These are phyloP conservation scores for Melanophora roralis DNA, from an alignment of 2,888 invertebrate species.

Conservation along the genomic window DNA sequence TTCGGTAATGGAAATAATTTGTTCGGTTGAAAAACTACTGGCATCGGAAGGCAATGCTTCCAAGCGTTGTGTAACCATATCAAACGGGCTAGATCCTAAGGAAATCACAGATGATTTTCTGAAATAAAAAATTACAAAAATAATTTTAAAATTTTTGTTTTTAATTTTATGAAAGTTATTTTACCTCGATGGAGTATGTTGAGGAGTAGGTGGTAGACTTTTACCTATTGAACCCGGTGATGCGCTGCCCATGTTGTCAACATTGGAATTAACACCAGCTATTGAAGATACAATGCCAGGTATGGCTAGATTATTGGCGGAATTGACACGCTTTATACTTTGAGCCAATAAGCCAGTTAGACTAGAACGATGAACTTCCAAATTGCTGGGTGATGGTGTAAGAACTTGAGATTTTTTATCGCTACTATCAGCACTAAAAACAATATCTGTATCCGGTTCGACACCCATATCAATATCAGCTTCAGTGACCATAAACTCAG, in stretches of 20 bases:
- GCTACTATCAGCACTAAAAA: not conserved
- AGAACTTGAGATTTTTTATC: conserved; percentile 48
- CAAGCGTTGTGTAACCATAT: conserved; percentile 71
- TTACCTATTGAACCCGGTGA: conserved; percentile 77
- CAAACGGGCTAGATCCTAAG: conserved; percentile 80
- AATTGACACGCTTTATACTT: conserved; percentile 84
- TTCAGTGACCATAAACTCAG: conserved; percentile 78
- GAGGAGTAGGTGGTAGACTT: conserved; percentile 87
- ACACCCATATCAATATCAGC: conserved; percentile 65
- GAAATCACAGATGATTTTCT: conserved; percentile 82
- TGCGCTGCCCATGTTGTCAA: not conserved
- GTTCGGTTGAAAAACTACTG: conserved; percentile 69
- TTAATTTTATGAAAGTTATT: not conserved
- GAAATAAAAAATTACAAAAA: not conserved
- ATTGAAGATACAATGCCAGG: conserved; percentile 79
- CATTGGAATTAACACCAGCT: conserved; percentile 67
- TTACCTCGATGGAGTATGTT: conserved; percentile 83
- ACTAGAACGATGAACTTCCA: conserved; percentile 74
- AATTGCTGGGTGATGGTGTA: conserved; percentile 44
- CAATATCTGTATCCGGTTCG: conserved; percentile 64
- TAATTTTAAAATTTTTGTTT: not conserved
- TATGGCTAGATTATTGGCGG: conserved; percentile 82
- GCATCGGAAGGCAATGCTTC: conserved; percentile 72
- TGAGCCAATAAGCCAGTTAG: conserved; percentile 77
- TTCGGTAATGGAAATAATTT: conserved; percentile 73